phyloP scores from a whole-genome alignment of 2,888 invertebrate genomes.

The Resseliella maxima region DNA sequence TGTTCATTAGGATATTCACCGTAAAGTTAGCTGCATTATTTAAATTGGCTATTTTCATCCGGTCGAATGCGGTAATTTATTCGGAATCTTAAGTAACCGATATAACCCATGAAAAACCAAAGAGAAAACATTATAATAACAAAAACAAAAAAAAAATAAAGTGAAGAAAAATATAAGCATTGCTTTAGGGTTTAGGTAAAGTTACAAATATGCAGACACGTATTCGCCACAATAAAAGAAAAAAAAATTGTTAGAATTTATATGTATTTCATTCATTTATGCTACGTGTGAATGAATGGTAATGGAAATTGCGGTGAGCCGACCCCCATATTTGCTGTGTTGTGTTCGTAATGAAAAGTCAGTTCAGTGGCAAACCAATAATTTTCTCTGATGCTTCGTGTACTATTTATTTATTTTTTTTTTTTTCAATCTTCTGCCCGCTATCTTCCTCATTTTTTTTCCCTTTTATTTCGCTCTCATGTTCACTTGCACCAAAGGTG shows the following conservation, averaged over 20 bases:
- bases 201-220: conserved; percentile 46
- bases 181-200: conserved; percentile 21
- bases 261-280: conserved; percentile 2
- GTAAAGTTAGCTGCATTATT: background rate
- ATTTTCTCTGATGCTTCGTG: conserved; percentile 15
- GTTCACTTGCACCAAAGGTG: background rate
- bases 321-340: conserved; percentile 53
- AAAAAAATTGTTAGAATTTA: background rate
- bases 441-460: background rate
- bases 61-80: conserved; percentile 28
- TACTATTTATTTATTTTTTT: background rate
- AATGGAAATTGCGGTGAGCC: conserved; percentile 40
- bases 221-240: background rate
- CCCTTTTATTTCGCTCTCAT: background rate
- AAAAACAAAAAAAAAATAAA: background rate
- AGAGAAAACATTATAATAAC: background rate
- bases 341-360: conserved; percentile 37
- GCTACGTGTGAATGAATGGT: conserved; percentile 38
- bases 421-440: background rate
- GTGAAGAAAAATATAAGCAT: background rate
- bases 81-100: background rate
- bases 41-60: background rate
- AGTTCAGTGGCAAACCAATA: conserved; percentile 53
- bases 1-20: background rate
- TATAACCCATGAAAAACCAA: background rate